Evolutionary conservation across 2,888 invertebrate genomes (phyloP).

Genomic region (Pristionchus exspectatus): DNA sequence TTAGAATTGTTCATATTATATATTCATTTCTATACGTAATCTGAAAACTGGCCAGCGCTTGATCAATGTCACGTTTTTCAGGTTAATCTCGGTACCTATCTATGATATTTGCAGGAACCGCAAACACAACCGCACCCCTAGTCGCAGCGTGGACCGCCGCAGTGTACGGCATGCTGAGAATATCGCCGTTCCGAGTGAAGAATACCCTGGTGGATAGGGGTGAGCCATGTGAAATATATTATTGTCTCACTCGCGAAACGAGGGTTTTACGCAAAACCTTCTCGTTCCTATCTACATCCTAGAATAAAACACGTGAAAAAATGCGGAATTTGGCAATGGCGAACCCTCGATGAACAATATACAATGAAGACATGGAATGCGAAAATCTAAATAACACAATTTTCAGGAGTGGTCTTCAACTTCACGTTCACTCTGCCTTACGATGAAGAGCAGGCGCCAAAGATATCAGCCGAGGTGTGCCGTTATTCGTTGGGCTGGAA

Average conservation of each 20-base stretch:
- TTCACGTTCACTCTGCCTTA: slow-evolving; percentile 53
- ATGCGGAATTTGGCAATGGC: background rate
- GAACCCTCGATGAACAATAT: no score
- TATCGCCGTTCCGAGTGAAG: slow-evolving; percentile 48
- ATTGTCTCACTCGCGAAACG: no score
- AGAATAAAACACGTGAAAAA: background rate
- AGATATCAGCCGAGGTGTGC: slow-evolving; percentile 31
- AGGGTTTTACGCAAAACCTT: no score
- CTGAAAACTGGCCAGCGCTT: no score
- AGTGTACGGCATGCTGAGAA: background rate
- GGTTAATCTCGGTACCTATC: no score
- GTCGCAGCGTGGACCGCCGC: slow-evolving; percentile 1
- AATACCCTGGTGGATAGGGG: slow-evolving; percentile 26
- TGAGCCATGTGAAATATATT: no score
- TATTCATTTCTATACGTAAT: background rate
- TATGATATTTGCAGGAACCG: background rate
- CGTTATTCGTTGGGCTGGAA: no score
- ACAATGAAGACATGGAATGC: no score
- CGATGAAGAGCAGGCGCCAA: slow-evolving; percentile 33
- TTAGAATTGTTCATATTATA: no score
- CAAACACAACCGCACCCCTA: slow-evolving; percentile 17
- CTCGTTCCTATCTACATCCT: no score
- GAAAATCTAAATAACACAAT: no score
- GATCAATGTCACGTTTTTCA: no score
- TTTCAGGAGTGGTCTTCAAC: slow-evolving; percentile 54